phyloP scores from a whole-genome alignment of 2,888 invertebrate species.

The Tribolium freemani region DNA sequence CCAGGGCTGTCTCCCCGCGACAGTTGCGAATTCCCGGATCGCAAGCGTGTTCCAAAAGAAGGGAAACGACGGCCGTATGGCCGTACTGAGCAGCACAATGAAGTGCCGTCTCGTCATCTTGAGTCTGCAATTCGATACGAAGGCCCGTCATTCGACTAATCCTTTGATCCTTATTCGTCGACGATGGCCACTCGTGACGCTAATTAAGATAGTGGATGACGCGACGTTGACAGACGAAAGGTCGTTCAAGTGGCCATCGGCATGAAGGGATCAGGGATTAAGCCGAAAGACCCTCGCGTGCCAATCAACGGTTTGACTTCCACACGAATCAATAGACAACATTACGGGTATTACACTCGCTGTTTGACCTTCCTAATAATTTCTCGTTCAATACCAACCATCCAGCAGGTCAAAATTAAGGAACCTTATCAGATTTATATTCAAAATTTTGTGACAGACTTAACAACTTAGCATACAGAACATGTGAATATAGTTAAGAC shows the following conservation, averaged over 20 bases:
- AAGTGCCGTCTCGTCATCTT: constrained; percentile 91
- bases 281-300: constrained; percentile 61
- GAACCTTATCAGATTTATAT: no score
- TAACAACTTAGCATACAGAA: no score
- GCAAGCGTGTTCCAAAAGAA: constrained; percentile 86
- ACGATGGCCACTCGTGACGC: constrained; percentile 1
- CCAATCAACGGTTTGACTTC: constrained; percentile 61
- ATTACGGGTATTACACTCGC: constrained; percentile 14
- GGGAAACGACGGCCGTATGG: constrained; percentile 86
- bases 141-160: not conserved
- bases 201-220: constrained; percentile 48
- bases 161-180: not conserved
- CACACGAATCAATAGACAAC: constrained; percentile 49
- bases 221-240: constrained; percentile 45
- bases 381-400: not conserved
- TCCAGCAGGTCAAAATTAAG: no score
- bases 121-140: constrained; percentile 73
- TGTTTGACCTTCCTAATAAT: no score
- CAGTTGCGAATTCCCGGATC: constrained; percentile 90
- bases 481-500: no score
- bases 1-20: constrained; percentile 92
- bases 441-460: no score
- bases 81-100: constrained; percentile 96
- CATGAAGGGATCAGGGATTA: constrained; percentile 61
- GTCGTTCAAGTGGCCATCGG: constrained; percentile 59